Evolutionary conservation across 2,888 invertebrate species (phyloP), one percentile per base, ranked within the genome.

Genomic region (Drosophila quinaria): DNA sequence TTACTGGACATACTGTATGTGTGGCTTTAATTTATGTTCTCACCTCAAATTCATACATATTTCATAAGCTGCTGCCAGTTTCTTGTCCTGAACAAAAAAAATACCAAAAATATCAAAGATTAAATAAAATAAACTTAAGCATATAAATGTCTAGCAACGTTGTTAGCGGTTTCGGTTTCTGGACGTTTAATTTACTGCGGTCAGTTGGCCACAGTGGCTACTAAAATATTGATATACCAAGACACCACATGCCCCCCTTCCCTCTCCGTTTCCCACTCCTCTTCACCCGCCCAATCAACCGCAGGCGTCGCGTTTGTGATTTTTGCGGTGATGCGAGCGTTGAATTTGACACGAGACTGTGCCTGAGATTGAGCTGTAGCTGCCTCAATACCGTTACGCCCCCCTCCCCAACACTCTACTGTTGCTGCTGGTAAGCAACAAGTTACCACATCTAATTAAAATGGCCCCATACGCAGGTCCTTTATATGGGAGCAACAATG

Each of bases 401-500:
- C 25, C 25, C 5, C 1, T 11, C n/a, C 33, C 0, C n/a, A 1
- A 5, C 17, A 3, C 33, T 22, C 15, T 17, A 11, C 13, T 41
- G 31, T 31, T 19, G 42, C 19, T n/a, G 17, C 17, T 39, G 60
- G 29, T 29, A 49, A 69, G 76, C 83, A 85, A 79, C 76, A 79
- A 85, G 79, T 85, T 58, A 75, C 64, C 76, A 35, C 80, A 69
- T 65, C 76, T 79, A 81, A 81, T 81, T 78, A 78, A 65, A 78
- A 64, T 51, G 31, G 33, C 37, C 54, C 35, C 63, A 44, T 56
- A 61, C 44, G 56, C 69, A 65, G 41, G 15, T 74, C 33, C 58
- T 58, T 73, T 50, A 46, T 19, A 49, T 44, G 42, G 31, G 22
- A 44, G 15, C 39, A 37, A 46, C 35, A 42, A 42, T 33, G 42